Evolutionary conservation across 1,140 invertebrate species (phyloP), one percentile per base, ranked within the genome.

Genomic region (Bombus vancouverensis): DNA sequence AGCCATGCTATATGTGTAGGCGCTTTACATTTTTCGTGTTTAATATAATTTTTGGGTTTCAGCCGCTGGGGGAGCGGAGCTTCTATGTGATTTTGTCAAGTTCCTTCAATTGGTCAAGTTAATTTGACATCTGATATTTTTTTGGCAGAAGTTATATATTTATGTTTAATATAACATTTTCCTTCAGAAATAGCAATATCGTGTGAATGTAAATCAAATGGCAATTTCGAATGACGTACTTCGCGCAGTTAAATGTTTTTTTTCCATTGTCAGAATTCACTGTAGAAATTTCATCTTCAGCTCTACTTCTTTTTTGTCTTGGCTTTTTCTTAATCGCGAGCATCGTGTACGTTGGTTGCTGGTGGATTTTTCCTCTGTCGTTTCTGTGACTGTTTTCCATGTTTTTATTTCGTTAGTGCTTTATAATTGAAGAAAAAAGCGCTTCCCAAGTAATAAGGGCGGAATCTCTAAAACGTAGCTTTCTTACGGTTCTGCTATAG

Each of bases 401-500:
- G 53, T 77, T 77, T 83, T 59, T 71, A 59, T 84, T 57, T 71
- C 37, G 47, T 34, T 37, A 59, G 37, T 28, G 71, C 6, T 28
- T 57, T 42, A 81, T 82, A 86, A 81, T 80, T 70, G 76, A 84
- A 79, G 83, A 70, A 25, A 32, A 79, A 71, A 83, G 44, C 32
- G 68, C 59, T 79, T 71, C 8, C n/a, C 65, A 25, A 78, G 53
- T 85, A 85, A 85, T 85, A 85, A 80, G 83, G 39, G 47, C 62
- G 73, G 73, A 86, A 76, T 72, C 81, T 83, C 57, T 78, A 57
- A 77, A 84, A 87, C 68, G 68, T 34, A 44, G 68, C 72, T 85
- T 78, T 28, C 83, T 85, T 85, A 72, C 77, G 66, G 59, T 70
- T 42, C 42, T 68, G 59, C 42, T 8, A 70, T 83, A 57, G 22